Conservation (phyloP, 2,888 invertebrate species). For the Diogma glabrata region DNA sequence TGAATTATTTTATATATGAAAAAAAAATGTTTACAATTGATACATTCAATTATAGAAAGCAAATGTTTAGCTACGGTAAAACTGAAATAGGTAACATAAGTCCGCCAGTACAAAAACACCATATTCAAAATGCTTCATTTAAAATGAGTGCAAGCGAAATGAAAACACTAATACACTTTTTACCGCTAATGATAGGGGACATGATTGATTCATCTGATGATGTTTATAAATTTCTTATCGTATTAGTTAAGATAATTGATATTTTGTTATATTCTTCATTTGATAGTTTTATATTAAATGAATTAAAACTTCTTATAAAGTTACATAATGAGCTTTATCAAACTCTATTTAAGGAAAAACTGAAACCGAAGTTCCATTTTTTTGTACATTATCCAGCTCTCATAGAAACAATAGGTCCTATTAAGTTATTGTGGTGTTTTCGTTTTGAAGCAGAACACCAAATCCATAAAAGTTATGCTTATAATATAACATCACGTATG, state of each 20-base stretch:
- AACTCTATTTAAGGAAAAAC: constrained; percentile 10
- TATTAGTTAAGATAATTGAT: background rate
- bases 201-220: constrained; percentile 11
- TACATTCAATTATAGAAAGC: background rate
- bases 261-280: constrained; percentile 12
- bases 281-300: constrained; percentile 10
- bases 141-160: constrained; percentile 16
- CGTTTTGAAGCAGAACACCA: constrained; percentile 16
- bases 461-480: constrained; percentile 15
- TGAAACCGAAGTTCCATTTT: constrained; percentile 15
- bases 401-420: background rate
- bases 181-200: constrained; percentile 15
- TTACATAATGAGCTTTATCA: constrained; percentile 12
- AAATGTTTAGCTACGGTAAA: background rate
- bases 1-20: background rate
- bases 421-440: background rate
- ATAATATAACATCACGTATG: constrained; percentile 16
- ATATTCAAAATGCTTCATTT: constrained; percentile 13
- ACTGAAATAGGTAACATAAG: background rate
- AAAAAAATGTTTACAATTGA: too few species aligned
- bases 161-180: constrained; percentile 13
- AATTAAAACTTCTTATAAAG: constrained; percentile 13
- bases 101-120: constrained; percentile 13
- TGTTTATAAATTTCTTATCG: constrained; percentile 1
- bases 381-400: constrained; percentile 12